A percentile compares a stretch with the other conserved stretches of the same genome.
These are phyloP conservation scores for Phaedon cochleariae DNA, from an alignment of 2,888 invertebrate species.

Conservation along the genomic window DNA sequence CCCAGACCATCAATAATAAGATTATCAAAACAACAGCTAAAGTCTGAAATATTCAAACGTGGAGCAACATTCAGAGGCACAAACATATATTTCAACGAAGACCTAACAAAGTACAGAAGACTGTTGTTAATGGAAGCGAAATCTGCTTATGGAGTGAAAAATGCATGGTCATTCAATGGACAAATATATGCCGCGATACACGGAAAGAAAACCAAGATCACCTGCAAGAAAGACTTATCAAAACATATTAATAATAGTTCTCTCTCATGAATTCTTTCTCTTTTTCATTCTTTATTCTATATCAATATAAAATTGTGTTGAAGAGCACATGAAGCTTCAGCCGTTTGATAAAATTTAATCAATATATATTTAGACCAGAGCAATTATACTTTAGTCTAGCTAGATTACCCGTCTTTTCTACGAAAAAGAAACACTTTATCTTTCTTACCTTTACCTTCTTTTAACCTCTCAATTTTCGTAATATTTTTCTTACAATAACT, in stretches of 20 bases:
- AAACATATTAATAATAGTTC: too few species aligned
- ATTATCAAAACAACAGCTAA: slow-evolving; percentile 5
- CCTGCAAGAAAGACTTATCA: not conserved
- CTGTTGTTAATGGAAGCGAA: not conserved
- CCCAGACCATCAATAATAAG: slow-evolving; percentile 3
- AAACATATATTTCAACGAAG: slow-evolving; percentile 9
- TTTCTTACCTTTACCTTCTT: not conserved
- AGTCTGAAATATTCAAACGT: slow-evolving; percentile 5
- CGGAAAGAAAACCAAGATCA: not conserved
- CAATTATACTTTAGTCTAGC: slow-evolving; percentile 2
- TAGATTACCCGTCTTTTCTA: not conserved
- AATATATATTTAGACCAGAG: slow-evolving; percentile 7
- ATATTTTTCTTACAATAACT: too few species aligned
- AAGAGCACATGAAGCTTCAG: not conserved
- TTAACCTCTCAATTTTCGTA: too few species aligned
- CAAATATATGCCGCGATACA: not conserved
- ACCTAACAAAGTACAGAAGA: slow-evolving; percentile 13
- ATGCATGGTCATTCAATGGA: too few species aligned
- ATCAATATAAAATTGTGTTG: not conserved
- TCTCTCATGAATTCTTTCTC: not conserved
- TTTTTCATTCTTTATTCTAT: not conserved
- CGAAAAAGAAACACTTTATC: not conserved
- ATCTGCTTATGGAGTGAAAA: slow-evolving; percentile 4
- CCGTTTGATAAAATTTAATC: not conserved
- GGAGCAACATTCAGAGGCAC: slow-evolving; percentile 4